Conservation (phyloP, 2,113 vertebrate species). For the Prionailurus viverrinus region DNA sequence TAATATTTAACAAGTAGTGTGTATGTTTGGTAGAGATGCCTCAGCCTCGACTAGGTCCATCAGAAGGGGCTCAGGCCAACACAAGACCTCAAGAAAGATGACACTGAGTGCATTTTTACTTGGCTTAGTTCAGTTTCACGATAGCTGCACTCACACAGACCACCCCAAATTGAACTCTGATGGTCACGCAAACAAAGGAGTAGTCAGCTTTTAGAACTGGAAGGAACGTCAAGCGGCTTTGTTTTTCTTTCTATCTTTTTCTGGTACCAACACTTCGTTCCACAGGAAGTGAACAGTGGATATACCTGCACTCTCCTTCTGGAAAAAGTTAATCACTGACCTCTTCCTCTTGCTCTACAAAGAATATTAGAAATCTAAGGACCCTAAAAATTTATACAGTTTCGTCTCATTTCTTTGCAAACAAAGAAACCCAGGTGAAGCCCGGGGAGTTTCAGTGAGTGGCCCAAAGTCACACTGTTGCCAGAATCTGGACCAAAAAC, state of each 20-base stretch:
- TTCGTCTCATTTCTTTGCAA: background rate
- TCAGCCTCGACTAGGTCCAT: background rate
- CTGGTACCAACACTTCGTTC: background rate
- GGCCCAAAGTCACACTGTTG: background rate
- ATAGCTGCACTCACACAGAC: background rate
- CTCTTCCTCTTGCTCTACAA: background rate
- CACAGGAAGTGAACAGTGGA: slow-evolving; percentile 28
- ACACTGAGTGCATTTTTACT: background rate
- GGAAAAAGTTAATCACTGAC: background rate
- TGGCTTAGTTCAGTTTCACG: background rate
- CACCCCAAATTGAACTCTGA: background rate
- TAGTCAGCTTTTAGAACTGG: background rate
- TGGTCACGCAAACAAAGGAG: background rate
- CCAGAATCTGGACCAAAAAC: background rate
- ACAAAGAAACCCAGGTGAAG: background rate
- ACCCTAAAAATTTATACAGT: background rate
- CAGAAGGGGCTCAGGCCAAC: background rate
- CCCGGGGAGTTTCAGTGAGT: background rate
- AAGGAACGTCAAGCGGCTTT: background rate
- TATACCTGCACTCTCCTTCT: background rate
- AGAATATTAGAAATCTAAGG: slow-evolving; percentile 14
- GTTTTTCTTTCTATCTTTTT: slow-evolving; percentile 25
- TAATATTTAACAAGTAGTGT: background rate
- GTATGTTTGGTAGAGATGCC: background rate
- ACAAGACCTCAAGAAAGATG: background rate